Conservation (phyloP, 2,113 vertebrate species). For the Suricata suricatta region DNA sequence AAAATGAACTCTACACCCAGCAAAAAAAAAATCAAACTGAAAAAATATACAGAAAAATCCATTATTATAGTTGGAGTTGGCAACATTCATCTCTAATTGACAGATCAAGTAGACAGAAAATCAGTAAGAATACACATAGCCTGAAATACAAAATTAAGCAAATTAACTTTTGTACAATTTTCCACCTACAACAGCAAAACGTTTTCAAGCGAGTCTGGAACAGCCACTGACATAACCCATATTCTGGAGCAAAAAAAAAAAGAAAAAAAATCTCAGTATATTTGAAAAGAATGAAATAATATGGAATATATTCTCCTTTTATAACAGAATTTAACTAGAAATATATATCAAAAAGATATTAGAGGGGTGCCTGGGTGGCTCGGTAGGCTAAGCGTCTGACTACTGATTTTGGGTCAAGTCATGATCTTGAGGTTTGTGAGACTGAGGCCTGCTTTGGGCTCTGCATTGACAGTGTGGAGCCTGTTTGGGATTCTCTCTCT, state of each 20-base stretch:
- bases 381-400: no score
- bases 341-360: not conserved
- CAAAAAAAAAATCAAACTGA: not conserved
- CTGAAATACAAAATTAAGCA: not conserved
- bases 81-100: not conserved
- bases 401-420: no score
- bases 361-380: no score
- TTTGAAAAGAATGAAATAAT: not conserved
- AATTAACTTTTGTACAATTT: not conserved
- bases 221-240: not conserved
- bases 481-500: no score
- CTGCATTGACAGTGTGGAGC: no score
- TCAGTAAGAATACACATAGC: not conserved
- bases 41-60: not conserved
- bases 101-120: not conserved
- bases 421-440: no score
- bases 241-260: not conserved
- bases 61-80: not conserved
- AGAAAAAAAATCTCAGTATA: not conserved
- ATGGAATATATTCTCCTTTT: not conserved
- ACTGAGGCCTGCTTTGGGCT: no score
- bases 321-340: not conserved
- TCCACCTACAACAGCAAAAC: not conserved
- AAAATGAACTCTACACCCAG: no score
- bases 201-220: not conserved